These are phyloP conservation scores for Phyllotreta striolata DNA, from an alignment of 2,888 invertebrate genomes.

Conservation along the genomic window DNA sequence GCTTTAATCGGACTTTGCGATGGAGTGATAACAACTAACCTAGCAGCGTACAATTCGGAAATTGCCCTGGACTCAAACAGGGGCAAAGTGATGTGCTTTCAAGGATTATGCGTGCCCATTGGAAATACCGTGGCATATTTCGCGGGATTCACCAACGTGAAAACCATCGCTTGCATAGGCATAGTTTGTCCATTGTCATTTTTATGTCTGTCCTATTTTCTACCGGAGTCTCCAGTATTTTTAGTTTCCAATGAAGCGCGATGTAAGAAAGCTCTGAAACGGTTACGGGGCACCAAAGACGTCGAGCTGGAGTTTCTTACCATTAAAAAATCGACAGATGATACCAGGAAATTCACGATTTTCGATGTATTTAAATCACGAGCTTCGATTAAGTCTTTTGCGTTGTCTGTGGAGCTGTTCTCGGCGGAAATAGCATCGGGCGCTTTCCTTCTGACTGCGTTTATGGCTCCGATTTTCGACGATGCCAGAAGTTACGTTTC, in stretches of 20 bases:
- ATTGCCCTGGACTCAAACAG: not conserved
- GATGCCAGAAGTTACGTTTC: conserved; percentile 72
- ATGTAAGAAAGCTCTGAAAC: conserved; percentile 65
- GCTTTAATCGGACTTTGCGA: not conserved
- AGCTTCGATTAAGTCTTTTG: conserved; percentile 63
- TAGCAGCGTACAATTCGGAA: conserved; percentile 43
- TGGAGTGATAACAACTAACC: conserved; percentile 8
- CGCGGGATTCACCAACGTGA: conserved; percentile 36
- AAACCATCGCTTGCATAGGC: conserved; percentile 33
- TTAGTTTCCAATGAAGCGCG: conserved; percentile 61
- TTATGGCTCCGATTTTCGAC: conserved; percentile 73
- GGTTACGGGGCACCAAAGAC: conserved; percentile 23
- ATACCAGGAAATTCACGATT: conserved; percentile 9
- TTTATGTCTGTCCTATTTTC: conserved; percentile 23
- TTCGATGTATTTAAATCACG: conserved; percentile 24
- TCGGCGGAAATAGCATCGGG: conserved; percentile 79
- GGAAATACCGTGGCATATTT: conserved; percentile 25
- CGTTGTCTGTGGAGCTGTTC: not conserved
- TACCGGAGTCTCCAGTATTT: conserved; percentile 44
- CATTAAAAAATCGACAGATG: conserved; percentile 22
- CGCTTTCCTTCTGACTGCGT: conserved; percentile 79
- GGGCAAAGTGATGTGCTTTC: not conserved
- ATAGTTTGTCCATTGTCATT: conserved; percentile 33
- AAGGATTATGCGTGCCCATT: not conserved
- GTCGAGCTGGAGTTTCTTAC: conserved; percentile 37